Percentiles rank a stretch among this genome's conserved stretches.
These are phyloP conservation scores for Prenolepis imparis DNA, from an alignment of 2,888 invertebrate species.

Conservation along the genomic window DNA sequence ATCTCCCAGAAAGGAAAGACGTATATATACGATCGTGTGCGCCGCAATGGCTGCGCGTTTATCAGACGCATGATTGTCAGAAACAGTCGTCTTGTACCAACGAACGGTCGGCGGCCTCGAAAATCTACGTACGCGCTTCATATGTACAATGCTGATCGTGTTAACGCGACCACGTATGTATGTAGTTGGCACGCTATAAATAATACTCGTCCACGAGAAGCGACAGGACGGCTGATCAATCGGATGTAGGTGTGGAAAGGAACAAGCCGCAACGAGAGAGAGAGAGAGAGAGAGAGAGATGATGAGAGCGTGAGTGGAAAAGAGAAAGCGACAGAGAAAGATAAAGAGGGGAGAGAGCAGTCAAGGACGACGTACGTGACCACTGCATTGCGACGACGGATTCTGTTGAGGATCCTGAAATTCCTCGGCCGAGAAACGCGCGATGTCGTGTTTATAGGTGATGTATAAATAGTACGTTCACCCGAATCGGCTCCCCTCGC, in stretches of 20 bases:
- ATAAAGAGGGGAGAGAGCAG: slow-evolving; percentile 60
- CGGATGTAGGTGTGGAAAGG: slow-evolving; percentile 68
- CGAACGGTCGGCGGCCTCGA: slow-evolving; percentile 4
- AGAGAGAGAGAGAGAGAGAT: slow-evolving; percentile 12
- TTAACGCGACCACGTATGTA: slow-evolving; percentile 42
- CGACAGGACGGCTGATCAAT: slow-evolving; percentile 75
- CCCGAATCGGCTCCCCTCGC: slow-evolving; percentile 56
- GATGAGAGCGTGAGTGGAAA: background rate
- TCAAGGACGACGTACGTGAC: slow-evolving; percentile 75
- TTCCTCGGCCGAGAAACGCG: slow-evolving; percentile 39
- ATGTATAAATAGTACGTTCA: slow-evolving; percentile 73
- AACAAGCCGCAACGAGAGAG: slow-evolving; percentile 15
- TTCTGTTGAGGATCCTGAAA: slow-evolving; percentile 66
- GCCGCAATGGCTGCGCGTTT: slow-evolving; percentile 30
- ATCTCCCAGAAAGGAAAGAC: background rate
- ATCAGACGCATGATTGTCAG: slow-evolving; percentile 42
- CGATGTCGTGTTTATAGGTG: slow-evolving; percentile 48
- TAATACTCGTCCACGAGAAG: slow-evolving; percentile 71
- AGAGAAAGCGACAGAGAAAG: background rate
- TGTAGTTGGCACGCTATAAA: slow-evolving; percentile 70
- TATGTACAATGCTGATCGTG: slow-evolving; percentile 36
- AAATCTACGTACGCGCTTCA: slow-evolving; percentile 17
- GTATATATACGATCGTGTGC: background rate
- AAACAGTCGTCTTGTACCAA: slow-evolving; percentile 22
- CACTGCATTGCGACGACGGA: slow-evolving; percentile 76